These are phyloP conservation scores for Pterois miles DNA, from an alignment of 2,797 vertebrate genomes.

Conservation along the genomic window DNA sequence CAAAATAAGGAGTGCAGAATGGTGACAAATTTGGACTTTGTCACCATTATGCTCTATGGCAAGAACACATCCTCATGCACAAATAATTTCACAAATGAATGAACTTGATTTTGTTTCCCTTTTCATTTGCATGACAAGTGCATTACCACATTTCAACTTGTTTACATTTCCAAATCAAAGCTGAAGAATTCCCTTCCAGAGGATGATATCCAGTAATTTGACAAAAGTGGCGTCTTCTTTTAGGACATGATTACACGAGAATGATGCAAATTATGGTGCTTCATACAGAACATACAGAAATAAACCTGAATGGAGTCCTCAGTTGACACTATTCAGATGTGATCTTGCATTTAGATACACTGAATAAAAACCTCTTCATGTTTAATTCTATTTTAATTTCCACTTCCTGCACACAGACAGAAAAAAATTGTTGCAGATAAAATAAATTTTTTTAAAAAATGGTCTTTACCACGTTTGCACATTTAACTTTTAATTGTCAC, in stretches of 20 bases:
- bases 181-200: constrained; percentile 24
- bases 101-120: background rate
- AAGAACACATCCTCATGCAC: too few relatives aligned
- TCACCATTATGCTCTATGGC: background rate
- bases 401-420: background rate
- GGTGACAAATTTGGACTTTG: background rate
- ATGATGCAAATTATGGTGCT: constrained; percentile 55
- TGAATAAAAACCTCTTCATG: background rate
- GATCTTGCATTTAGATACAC: constrained; percentile 5
- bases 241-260: constrained; percentile 47
- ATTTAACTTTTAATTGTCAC: constrained; percentile 46
- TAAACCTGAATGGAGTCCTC: constrained; percentile 39
- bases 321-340: constrained; percentile 37
- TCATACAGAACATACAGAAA: constrained; percentile 46
- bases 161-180: constrained; percentile 62
- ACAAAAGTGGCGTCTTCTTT: constrained; percentile 64
- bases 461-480: constrained; percentile 33
- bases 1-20: constrained; percentile 10
- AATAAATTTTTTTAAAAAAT: background rate
- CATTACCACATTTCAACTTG: constrained; percentile 25
- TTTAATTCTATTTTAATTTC: background rate
- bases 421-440: background rate
- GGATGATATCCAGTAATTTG: constrained; percentile 62
- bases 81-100: background rate
- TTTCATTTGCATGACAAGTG: constrained; percentile 39